Conservation (phyloP, 2,113 vertebrate species). For the Petrocephalus microphthalmus region DNA sequence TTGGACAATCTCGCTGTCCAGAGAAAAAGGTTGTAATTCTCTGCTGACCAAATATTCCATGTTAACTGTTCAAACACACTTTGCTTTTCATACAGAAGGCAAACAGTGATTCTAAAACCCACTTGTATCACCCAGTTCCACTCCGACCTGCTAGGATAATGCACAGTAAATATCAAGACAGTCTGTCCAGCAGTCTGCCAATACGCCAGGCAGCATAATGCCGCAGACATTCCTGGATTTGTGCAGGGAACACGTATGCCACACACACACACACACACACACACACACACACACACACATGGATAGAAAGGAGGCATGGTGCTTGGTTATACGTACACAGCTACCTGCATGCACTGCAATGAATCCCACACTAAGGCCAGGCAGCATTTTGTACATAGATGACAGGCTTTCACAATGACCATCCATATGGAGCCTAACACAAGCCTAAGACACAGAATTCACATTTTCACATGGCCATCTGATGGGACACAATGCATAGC, state of each 20-base stretch:
- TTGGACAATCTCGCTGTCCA: neutral
- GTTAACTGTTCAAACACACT: conserved; percentile 7
- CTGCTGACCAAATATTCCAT: neutral
- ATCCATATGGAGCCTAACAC: neutral
- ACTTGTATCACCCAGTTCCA: neutral
- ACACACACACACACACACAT: neutral
- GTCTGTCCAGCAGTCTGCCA: neutral
- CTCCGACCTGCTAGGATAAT: neutral
- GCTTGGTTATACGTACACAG: neutral
- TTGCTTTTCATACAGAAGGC: conserved; percentile 1
- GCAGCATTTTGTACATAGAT: neutral
- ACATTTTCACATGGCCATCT: neutral
- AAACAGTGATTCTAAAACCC: conserved; percentile 1
- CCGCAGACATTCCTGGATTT: neutral
- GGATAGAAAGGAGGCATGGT: neutral
- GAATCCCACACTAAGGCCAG: neutral
- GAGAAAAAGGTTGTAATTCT: neutral
- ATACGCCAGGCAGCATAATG: neutral
- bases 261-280: neutral
- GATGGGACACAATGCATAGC: conserved; percentile 4
- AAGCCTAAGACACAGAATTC: neutral
- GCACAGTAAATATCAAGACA: neutral
- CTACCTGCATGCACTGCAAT: neutral
- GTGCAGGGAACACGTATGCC: neutral
- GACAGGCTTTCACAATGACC: neutral